phyloP scores from a whole-genome alignment of 2,888 invertebrate species.

The Caenorhabditis sulstoni region DNA sequence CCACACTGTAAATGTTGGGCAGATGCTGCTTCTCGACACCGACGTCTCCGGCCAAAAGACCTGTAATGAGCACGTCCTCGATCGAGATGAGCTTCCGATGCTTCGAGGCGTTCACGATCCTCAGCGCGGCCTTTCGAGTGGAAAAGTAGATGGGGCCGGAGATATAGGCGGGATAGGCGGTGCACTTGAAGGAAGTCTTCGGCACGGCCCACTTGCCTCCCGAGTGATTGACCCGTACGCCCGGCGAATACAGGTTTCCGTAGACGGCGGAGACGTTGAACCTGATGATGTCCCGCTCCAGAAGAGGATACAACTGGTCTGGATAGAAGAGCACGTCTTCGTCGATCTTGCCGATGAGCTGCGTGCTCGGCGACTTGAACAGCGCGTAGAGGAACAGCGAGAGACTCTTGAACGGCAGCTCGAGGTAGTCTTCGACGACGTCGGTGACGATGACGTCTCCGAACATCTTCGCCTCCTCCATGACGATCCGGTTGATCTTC shows the following conservation, averaged over 20 bases:
- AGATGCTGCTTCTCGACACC: constrained; percentile 22
- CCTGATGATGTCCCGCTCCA: not conserved
- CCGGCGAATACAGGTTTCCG: constrained; percentile 1
- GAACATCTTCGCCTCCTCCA: constrained; percentile 19
- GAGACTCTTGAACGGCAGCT: constrained; percentile 18
- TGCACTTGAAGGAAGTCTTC: constrained; percentile 22
- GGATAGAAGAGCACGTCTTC: constrained; percentile 33
- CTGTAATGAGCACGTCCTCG: constrained; percentile 40
- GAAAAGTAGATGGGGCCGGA: constrained; percentile 20
- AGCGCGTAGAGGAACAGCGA: constrained; percentile 10
- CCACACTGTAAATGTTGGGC: constrained; percentile 10
- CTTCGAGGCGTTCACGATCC: constrained; percentile 16
- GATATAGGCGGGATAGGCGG: constrained; percentile 19
- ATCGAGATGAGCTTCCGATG: constrained; percentile 41
- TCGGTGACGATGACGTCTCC: constrained; percentile 25
- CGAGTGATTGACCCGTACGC: constrained; percentile 5
- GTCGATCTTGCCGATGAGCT: constrained; percentile 38
- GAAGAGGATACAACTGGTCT: not conserved
- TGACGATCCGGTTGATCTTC: not conserved
- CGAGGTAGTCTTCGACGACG: constrained; percentile 10
- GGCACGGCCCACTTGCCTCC: constrained; percentile 24
- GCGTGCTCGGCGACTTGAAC: not conserved
- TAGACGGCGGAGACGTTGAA: not conserved
- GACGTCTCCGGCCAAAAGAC: constrained; percentile 45
- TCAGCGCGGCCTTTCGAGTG: constrained; percentile 21